Base-by-base conservation (phyloP, 2,888 invertebrate species). In the Acrocyrtus sp. region DNA sequence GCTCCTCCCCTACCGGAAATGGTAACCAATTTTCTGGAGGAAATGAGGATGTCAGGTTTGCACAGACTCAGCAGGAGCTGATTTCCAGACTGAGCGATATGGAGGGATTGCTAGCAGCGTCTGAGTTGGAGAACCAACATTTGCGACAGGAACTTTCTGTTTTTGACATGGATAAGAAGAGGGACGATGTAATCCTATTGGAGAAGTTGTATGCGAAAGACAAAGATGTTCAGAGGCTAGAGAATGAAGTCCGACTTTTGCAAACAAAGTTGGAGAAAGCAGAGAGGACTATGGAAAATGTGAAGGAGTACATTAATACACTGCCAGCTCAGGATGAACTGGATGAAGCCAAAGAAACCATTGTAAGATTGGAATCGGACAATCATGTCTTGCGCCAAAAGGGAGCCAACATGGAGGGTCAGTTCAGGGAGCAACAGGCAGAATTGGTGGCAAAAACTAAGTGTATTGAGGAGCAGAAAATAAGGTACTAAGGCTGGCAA, bases 311-410 rank as follows among this genome's bases (percentile, higher is more conserved):
- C 48, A 75, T 80, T 19, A 79, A 78, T 39, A 74, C 72, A 0
- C 65, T 80, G 4, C 80, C 80, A 5, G 70, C 78, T 2, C 66
- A 78, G 27, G 78, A 79, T 39, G 80, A 80, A 41, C 48, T 80
- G 24, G 67, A 70, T n/a, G 74, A 75, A 61, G 78, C 78, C 47
- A 69, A 74, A 43, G 66, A 57, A 39, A 60, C n/a, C 2, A 50
- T 76, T 21, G 45, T 43, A 1, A 45, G 63, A 5, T 57, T 77
- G 19, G 72, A 78, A 47, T 57, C 70, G 6, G 73, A 75, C 27
- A 76, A 74, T 56, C 62, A 75, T 51, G 50, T 70, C 17, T 54
- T 80, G n/a, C 17, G 56, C 12, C 68, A 56, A n/a, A 77, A 78
- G 29, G 47, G 73, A 12, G 19, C 65, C 19, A 54, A 51, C 6